Evolutionary conservation across 2,888 invertebrate genomes (phyloP).

Genomic region (Criorhina ranunculi): DNA sequence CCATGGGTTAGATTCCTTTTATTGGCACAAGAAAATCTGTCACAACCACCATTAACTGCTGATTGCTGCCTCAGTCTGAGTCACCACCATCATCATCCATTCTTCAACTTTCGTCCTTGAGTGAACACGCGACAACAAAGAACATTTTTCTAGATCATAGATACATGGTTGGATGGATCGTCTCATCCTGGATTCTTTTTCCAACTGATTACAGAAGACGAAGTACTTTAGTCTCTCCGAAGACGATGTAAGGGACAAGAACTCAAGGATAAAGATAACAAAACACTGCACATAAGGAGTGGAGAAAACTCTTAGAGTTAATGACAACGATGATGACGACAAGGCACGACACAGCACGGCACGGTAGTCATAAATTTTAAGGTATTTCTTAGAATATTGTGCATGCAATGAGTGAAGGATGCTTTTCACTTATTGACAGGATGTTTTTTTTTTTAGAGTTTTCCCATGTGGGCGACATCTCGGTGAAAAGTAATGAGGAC

Average conservation of each 20-base stretch:
- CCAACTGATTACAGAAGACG: slow-evolving; percentile 13
- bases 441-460: slow-evolving; percentile 9
- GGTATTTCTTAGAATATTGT: slow-evolving; percentile 8
- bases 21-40: slow-evolving; percentile 28
- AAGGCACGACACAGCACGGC: slow-evolving; percentile 67
- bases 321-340: slow-evolving; percentile 53
- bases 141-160: slow-evolving; percentile 56
- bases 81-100: slow-evolving; percentile 15
- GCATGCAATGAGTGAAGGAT: slow-evolving; percentile 36
- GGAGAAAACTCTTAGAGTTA: slow-evolving; percentile 41
- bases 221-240: neutral
- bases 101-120: slow-evolving; percentile 69
- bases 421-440: slow-evolving; percentile 42
- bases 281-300: slow-evolving; percentile 13
- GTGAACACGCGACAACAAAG: slow-evolving; percentile 57
- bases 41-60: slow-evolving; percentile 48
- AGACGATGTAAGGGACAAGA: slow-evolving; percentile 9
- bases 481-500: too few species aligned
- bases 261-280: slow-evolving; percentile 50
- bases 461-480: too few species aligned
- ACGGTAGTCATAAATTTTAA: slow-evolving; percentile 34
- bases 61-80: neutral
- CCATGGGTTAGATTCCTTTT: slow-evolving; percentile 28
- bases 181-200: slow-evolving; percentile 15
- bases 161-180: slow-evolving; percentile 19